These are phyloP conservation scores for Dendroctonus ponderosae DNA, from an alignment of 1,140 invertebrate species.

Conservation along the genomic window DNA sequence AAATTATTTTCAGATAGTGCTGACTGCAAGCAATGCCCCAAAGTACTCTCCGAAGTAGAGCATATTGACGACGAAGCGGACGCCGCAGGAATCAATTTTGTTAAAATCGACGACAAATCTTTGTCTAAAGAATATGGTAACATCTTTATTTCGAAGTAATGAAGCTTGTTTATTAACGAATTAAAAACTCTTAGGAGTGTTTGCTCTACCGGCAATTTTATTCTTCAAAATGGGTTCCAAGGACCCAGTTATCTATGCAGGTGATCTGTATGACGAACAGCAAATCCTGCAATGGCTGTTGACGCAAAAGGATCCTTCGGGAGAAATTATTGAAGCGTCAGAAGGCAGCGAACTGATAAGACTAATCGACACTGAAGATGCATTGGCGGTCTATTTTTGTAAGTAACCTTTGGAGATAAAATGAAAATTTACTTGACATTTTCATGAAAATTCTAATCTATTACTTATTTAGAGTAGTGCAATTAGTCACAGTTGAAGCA, in stretches of 20 bases:
- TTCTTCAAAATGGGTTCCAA: slow-evolving; percentile 87
- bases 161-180: not conserved
- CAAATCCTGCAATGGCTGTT: slow-evolving; percentile 86
- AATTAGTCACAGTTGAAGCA: no score
- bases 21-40: slow-evolving; percentile 90
- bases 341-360: slow-evolving; percentile 79
- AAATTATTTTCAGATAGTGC: slow-evolving; percentile 76
- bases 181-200: slow-evolving; percentile 65
- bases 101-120: slow-evolving; percentile 86
- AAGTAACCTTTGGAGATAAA: slow-evolving; percentile 55
- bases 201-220: slow-evolving; percentile 82
- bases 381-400: slow-evolving; percentile 91
- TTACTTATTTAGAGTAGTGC: no score
- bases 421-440: not conserved
- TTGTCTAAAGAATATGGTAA: slow-evolving; percentile 69
- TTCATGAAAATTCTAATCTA: no score
- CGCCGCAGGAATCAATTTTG: slow-evolving; percentile 88
- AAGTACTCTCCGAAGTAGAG: slow-evolving; percentile 84
- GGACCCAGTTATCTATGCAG: slow-evolving; percentile 91
- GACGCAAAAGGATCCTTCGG: slow-evolving; percentile 85
- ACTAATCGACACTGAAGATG: slow-evolving; percentile 78
- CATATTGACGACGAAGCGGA: slow-evolving; percentile 93
- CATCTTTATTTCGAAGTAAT: not conserved
- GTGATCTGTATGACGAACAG: slow-evolving; percentile 86
- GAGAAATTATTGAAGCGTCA: slow-evolving; percentile 85